A percentile compares a stretch with the other conserved stretches of the same genome.
phyloP scores from a whole-genome alignment of 2,113 vertebrate genomes.

The Ceratotherium simum region DNA sequence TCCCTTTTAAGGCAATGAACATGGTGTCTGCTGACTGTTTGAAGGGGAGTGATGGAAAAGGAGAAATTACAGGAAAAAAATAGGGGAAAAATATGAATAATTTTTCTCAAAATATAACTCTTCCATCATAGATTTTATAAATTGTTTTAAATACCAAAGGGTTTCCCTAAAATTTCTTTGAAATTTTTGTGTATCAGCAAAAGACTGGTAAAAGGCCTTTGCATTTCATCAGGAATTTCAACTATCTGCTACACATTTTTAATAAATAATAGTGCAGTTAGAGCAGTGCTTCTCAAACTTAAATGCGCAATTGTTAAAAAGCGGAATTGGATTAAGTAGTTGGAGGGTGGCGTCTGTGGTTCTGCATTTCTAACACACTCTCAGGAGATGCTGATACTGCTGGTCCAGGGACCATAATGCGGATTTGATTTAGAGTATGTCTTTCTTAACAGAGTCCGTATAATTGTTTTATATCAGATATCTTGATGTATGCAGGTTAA shows the following conservation, averaged over 20 bases:
- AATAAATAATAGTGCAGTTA: background rate
- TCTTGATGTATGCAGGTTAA: background rate
- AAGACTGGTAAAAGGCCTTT: background rate
- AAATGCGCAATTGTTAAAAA: slow-evolving; percentile 46
- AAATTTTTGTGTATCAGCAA: background rate
- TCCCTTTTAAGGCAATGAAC: background rate
- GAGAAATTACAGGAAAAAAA: background rate
- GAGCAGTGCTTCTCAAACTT: background rate
- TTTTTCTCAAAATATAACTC: background rate
- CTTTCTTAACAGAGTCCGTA: background rate
- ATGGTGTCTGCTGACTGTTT: background rate
- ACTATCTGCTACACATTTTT: background rate
- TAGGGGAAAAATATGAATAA: background rate
- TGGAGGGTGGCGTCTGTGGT: background rate
- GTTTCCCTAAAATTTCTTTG: background rate
- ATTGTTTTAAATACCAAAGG: background rate
- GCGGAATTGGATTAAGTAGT: background rate
- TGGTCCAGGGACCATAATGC: background rate
- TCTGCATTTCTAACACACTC: background rate
- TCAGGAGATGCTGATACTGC: background rate
- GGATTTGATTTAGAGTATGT: background rate
- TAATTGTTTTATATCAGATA: background rate
- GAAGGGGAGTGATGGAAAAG: background rate
- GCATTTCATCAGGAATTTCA: slow-evolving; percentile 43
- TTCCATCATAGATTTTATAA: background rate